Evolutionary conservation across 2,888 invertebrate species (phyloP), one percentile per base, ranked within the genome.

Genomic region (Melieria picta): DNA sequence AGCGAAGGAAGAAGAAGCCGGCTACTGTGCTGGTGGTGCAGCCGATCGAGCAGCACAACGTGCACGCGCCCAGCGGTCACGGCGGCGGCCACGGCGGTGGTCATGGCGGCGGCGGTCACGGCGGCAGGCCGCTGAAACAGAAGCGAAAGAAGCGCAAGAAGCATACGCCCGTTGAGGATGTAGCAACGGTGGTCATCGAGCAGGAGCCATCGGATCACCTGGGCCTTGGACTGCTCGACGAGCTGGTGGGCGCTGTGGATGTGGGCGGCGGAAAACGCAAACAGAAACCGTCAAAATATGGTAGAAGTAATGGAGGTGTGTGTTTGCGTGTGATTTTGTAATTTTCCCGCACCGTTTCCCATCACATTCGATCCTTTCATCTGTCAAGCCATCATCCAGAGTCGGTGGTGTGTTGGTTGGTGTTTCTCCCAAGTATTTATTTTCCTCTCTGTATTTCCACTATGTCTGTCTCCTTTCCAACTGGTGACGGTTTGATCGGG

Each of bases 261-360:
- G 74, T 47, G 56, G 76, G 70, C 50, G 76, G 77, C 69, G 77
- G 76, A 61, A 75, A 75, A 75, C 85, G 82, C 72, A 84, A 84
- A 77, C 80, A 82, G 78, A 77, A 80, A 74, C 83, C 84, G 77
- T 79, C 81, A 76, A 87, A 86, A 83, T 85, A 86, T 85, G 87
- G 87, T 87, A 87, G 86, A 86, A 85, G 84, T 84, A 83, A 81
- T 80, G 84, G 84, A 84, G 84, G 84, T 84, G 84, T 83, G 83
- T 83, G 83, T 85, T 85, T 84, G 83, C 79, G 83, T 83, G 82
- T 82, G 80, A 79, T 83, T 83, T 84, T 79, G 80, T 79, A 80
- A 83, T 79, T 81, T 80, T 79, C 76, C 71, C 82, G 84, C 85
- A 84, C 85, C 81, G 67, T 83, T 82, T 83, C 77, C 80, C 69